A percentile compares a stretch with the other conserved stretches of the same genome.
These are phyloP conservation scores for Mnemiopsis leidyi DNA, from an alignment of 37 sponge, comb jelly and placozoan genomes.

Conservation along the genomic window DNA sequence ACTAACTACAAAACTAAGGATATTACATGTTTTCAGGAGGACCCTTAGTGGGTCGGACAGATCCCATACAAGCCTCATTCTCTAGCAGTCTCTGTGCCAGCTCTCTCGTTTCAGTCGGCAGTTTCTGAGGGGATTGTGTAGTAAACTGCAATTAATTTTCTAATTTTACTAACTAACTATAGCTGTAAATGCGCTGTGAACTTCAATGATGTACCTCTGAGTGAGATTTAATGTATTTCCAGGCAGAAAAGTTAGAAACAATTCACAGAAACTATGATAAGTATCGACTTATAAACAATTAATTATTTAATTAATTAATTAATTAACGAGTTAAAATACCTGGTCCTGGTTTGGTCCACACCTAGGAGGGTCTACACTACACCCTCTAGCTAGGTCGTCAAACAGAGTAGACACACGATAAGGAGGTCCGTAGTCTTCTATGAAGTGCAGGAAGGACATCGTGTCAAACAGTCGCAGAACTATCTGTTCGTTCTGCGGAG, in stretches of 20 bases:
- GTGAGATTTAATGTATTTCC: no score
- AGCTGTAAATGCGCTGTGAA: no score
- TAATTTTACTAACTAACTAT: no score
- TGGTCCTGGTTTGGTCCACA: not conserved
- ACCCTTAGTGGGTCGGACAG: not conserved
- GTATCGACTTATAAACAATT: not conserved
- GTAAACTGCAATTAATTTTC: no score
- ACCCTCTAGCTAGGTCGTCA: not conserved
- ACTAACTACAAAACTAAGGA: no score
- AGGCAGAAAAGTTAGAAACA: no score
- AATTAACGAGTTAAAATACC: not conserved
- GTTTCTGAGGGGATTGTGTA: not conserved
- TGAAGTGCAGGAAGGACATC: not conserved
- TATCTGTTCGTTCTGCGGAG: not conserved
- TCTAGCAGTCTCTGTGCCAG: constrained; percentile 17
- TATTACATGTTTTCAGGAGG: constrained; percentile 48
- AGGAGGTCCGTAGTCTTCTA: constrained; percentile 27
- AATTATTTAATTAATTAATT: not conserved
- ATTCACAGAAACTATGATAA: no score
- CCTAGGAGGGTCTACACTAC: not conserved
- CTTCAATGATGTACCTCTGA: no score
- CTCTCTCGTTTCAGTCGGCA: constrained; percentile 26
- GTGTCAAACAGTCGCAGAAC: constrained; percentile 9
- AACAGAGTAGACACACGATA: not conserved
- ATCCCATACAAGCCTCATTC: constrained; percentile 5